Percentiles rank a stretch among this genome's conserved stretches.
Conservation (phyloP, 2,113 vertebrate genomes). For the Pteruthius melanotis region DNA sequence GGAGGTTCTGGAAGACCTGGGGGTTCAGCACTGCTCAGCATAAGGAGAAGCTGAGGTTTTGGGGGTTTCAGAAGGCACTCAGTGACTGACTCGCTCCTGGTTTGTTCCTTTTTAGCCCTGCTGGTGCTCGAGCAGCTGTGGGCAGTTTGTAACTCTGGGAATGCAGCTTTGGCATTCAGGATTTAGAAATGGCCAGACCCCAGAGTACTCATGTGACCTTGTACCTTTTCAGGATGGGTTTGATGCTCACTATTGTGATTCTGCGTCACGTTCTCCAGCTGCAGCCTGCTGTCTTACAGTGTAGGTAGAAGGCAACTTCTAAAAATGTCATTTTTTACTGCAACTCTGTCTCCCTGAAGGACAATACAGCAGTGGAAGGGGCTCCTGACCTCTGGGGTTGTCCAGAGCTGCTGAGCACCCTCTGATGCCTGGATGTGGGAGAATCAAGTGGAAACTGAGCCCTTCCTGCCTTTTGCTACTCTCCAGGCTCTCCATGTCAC, state of each 20-base stretch:
- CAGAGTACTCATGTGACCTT: not conserved
- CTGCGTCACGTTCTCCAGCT: not conserved
- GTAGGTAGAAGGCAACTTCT: not conserved
- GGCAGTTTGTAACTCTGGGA: not conserved
- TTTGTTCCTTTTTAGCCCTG: not conserved
- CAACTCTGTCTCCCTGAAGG: not conserved
- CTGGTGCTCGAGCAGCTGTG: not conserved
- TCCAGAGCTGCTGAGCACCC: not conserved
- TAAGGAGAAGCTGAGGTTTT: not conserved
- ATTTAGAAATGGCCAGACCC: not conserved
- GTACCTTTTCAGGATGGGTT: not conserved
- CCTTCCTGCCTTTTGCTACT: not conserved
- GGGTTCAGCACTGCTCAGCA: not conserved
- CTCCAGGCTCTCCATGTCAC: not conserved
- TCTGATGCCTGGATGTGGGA: not conserved
- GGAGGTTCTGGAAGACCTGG: not conserved
- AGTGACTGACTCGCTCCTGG: not conserved
- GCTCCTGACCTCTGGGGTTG: not conserved
- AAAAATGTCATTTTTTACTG: not conserved
- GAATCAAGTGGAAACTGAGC: not conserved
- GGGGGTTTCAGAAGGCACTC: not conserved
- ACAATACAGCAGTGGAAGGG: not conserved
- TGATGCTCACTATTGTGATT: not conserved
- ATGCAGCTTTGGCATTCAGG: not conserved
- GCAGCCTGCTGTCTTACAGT: not conserved